Evolutionary conservation across 2,113 vertebrate genomes (phyloP).

Genomic region (Zootoca vivipara): DNA sequence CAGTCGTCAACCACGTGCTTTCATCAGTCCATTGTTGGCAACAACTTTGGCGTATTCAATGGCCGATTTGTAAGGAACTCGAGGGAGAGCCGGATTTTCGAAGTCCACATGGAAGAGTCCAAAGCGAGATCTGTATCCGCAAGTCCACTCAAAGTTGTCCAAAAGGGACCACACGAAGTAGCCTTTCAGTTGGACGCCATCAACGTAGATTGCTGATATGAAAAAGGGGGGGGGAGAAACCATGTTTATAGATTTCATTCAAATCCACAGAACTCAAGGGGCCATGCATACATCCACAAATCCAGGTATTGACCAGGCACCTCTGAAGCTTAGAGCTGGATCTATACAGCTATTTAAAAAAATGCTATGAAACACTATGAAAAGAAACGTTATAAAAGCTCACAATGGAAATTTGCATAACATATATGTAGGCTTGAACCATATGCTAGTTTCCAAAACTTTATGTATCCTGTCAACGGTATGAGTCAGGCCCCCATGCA

Average conservation of each 20-base stretch:
- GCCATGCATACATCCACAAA: background rate
- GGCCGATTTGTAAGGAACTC: constrained; percentile 78
- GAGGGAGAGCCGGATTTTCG: constrained; percentile 63
- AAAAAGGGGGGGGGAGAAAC: background rate
- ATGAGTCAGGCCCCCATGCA: background rate
- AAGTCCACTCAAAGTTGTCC: constrained; percentile 84
- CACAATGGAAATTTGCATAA: background rate
- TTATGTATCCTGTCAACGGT: background rate
- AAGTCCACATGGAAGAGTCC: constrained; percentile 85
- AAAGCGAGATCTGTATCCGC: constrained; percentile 77
- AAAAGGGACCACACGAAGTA: constrained; percentile 82
- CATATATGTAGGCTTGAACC: background rate
- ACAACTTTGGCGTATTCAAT: constrained; percentile 79
- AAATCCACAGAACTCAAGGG: background rate
- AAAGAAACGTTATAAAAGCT: no score
- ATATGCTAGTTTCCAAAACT: background rate
- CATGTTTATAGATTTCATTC: background rate
- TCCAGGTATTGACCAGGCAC: background rate
- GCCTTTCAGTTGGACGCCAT: constrained; percentile 70
- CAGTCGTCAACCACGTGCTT: background rate
- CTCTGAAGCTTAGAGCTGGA: no score
- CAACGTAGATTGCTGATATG: constrained; percentile 70
- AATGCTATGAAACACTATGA: no score
- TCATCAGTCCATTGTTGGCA: constrained; percentile 58
- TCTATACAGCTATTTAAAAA: no score